These are phyloP conservation scores for Scartelaos histophorus DNA, from an alignment of 2,113 vertebrate species.

Conservation along the genomic window DNA sequence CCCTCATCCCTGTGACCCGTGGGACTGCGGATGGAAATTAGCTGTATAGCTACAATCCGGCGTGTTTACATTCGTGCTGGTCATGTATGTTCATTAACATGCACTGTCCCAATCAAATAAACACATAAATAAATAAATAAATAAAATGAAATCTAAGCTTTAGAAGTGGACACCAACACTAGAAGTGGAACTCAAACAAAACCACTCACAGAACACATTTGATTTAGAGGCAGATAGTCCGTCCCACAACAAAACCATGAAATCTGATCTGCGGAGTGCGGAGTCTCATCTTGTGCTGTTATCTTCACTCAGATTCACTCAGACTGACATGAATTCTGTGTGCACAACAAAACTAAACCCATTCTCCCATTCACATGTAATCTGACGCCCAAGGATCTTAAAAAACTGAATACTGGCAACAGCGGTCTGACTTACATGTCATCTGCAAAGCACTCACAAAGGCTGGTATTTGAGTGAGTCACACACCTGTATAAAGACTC, in stretches of 20 bases:
- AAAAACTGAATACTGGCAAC: background rate
- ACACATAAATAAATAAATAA: too few species aligned
- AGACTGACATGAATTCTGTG: background rate
- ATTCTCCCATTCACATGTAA: slow-evolving; percentile 5
- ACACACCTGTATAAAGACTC: background rate
- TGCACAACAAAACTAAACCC: background rate
- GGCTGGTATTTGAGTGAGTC: background rate
- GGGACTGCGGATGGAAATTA: too few species aligned
- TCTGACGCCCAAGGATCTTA: background rate
- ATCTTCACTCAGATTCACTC: background rate
- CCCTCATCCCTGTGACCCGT: too few species aligned
- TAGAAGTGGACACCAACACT: too few species aligned
- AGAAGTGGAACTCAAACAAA: too few species aligned
- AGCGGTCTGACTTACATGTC: background rate
- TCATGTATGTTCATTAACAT: too few species aligned
- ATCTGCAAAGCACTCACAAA: background rate
- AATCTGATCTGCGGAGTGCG: slow-evolving; percentile 27
- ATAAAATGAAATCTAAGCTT: too few species aligned
- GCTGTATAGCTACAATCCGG: too few species aligned
- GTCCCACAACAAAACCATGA: slow-evolving; percentile 5
- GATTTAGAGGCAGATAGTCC: background rate
- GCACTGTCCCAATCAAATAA: too few species aligned
- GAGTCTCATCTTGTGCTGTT: background rate
- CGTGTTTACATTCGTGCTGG: too few species aligned
- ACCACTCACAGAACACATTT: background rate